Conservation (phyloP, 2,113 vertebrate species). For the Oreotrochilus melanogaster region DNA sequence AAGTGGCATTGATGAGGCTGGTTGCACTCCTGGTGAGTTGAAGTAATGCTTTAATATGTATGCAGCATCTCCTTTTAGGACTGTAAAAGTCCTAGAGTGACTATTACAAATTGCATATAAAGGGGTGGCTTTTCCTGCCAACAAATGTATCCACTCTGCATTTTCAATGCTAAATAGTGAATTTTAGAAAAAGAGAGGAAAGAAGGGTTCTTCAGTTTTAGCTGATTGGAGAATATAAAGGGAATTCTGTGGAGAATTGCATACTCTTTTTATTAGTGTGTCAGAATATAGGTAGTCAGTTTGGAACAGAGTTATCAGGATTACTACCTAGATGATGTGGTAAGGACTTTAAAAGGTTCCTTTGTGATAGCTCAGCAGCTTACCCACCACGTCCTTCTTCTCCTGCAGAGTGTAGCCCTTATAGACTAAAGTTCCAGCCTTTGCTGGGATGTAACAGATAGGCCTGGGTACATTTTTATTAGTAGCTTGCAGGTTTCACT, state of each 20-base stretch:
- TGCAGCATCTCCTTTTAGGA: neutral
- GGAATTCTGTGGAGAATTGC: neutral
- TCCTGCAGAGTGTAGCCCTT: neutral
- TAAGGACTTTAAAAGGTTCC: neutral
- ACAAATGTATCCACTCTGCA: neutral
- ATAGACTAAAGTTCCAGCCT: neutral
- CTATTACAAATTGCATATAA: neutral
- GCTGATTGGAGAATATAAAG: neutral
- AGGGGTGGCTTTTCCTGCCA: slow-evolving; percentile 1
- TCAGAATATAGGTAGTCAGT: neutral
- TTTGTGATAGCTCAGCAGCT: neutral
- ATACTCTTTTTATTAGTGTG: neutral
- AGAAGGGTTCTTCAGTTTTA: neutral
- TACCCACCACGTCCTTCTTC: neutral
- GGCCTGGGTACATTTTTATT: neutral
- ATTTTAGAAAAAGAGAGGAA: neutral
- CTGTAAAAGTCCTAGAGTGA: neutral
- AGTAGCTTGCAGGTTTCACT: neutral
- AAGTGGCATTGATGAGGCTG: slow-evolving; percentile 90
- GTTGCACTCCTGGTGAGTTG: slow-evolving; percentile 89
- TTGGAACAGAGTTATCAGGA: neutral
- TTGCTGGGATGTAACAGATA: neutral
- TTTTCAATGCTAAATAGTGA: neutral
- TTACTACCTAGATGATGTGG: neutral
- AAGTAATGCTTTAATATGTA: neutral